Evolutionary conservation across 2,113 vertebrate genomes (phyloP).

Genomic region (Struthio camelus): DNA sequence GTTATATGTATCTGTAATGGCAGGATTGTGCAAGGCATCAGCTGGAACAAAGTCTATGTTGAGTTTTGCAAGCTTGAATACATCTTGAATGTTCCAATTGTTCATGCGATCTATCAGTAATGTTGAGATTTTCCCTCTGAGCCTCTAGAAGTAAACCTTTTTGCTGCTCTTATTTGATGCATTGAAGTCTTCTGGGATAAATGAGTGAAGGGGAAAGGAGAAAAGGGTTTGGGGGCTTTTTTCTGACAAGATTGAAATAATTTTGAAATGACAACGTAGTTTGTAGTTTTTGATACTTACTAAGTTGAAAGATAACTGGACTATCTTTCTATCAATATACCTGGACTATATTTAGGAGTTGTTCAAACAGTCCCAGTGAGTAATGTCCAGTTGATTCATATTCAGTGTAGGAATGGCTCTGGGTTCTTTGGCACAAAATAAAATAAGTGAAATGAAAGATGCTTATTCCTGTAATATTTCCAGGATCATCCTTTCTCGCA

Average conservation of each 20-base stretch:
- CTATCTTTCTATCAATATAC: background rate
- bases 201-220: background rate
- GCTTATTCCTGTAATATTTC: background rate
- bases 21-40: background rate
- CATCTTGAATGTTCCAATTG: background rate
- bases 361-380: background rate
- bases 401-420: background rate
- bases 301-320: background rate
- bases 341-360: background rate
- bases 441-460: background rate
- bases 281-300: background rate
- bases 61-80: constrained; percentile 14
- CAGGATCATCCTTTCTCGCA: background rate
- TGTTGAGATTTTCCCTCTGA: background rate
- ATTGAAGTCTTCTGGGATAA: background rate
- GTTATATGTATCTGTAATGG: background rate
- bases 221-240: background rate
- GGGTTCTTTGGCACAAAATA: background rate
- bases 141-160: background rate
- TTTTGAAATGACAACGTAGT: background rate
- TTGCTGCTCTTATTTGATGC: background rate
- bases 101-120: background rate
- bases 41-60: background rate
- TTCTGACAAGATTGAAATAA: background rate
- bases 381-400: background rate